A percentile compares a stretch with the other conserved stretches of the same genome.
phyloP scores from a whole-genome alignment of 2,888 invertebrate genomes.

The Ryuthela nishihirai region DNA sequence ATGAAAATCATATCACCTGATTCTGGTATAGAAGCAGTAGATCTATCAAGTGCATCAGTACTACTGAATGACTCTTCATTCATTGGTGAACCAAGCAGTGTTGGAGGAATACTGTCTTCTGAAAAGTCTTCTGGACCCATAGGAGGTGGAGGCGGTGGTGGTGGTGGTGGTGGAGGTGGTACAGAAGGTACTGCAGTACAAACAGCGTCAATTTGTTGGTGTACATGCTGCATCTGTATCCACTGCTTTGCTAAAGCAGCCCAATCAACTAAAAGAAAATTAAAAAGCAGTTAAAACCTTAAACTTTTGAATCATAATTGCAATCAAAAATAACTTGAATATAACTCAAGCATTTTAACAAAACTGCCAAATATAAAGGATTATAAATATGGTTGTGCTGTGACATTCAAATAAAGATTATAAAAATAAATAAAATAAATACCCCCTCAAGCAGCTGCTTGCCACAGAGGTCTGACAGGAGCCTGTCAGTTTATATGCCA shows the following conservation, averaged over 20 bases:
- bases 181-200: conserved; percentile 13
- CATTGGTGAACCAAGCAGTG: too few species aligned
- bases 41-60: too few species aligned
- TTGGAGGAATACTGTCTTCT: conserved; percentile 1
- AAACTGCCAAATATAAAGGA: not conserved
- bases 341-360: not conserved
- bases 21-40: too few species aligned
- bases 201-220: not conserved
- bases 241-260: conserved; percentile 94
- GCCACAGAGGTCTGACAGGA: too few species aligned
- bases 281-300: not conserved
- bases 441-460: too few species aligned
- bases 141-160: conserved; percentile 54
- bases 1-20: too few species aligned
- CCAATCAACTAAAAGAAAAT: conserved; percentile 71
- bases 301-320: not conserved
- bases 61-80: too few species aligned
- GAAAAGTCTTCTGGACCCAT: conserved; percentile 18
- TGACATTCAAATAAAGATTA: too few species aligned
- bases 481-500: too few species aligned
- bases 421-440: too few species aligned
- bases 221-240: conserved; percentile 84
- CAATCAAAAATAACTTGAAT: not conserved
- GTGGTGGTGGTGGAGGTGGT: conserved; percentile 56
- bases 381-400: too few species aligned